phyloP scores from a whole-genome alignment of 2,888 invertebrate genomes.

The Pycnomerus fuliginosus region DNA sequence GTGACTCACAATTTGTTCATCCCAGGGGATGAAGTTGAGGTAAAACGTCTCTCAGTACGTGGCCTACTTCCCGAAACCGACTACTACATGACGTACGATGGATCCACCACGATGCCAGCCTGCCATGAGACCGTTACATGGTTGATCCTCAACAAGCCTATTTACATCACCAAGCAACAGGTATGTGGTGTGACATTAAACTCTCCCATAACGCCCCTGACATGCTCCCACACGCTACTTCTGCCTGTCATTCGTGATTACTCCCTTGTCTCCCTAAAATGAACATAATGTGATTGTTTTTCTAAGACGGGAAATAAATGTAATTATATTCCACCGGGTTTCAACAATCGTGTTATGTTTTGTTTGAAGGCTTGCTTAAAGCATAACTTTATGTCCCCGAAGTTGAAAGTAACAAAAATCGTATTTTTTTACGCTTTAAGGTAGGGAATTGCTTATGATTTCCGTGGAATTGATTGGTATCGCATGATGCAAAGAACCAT shows the following conservation, averaged over 20 bases:
- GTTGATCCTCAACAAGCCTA: conserved; percentile 97
- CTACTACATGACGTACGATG: conserved; percentile 98
- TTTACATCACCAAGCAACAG: conserved; percentile 97
- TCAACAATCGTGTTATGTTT: no score
- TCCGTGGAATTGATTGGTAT: no score
- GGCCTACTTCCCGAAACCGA: conserved; percentile 90
- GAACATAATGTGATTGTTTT: no score
- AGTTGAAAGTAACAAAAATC: no score
- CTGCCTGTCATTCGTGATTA: conserved; percentile 10
- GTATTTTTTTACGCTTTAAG: no score
- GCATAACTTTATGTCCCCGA: no score
- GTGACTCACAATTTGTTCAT: no score
- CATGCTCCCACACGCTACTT: conserved; percentile 7
- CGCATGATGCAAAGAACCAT: conserved; percentile 16
- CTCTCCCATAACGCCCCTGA: conserved; percentile 10
- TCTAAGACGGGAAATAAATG: no score
- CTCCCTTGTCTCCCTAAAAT: conserved; percentile 3
- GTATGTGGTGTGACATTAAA: conserved; percentile 54
- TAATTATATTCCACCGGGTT: no score
- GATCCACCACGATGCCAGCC: conserved; percentile 94
- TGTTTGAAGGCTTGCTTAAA: no score
- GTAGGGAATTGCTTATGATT: no score
- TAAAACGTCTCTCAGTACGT: conserved; percentile 82
- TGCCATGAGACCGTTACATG: conserved; percentile 99
- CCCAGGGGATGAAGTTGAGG: conserved; percentile 78